These are phyloP conservation scores for Coracias cyanogaster DNA, from an alignment of 2,797 vertebrate species.

Conservation along the genomic window DNA sequence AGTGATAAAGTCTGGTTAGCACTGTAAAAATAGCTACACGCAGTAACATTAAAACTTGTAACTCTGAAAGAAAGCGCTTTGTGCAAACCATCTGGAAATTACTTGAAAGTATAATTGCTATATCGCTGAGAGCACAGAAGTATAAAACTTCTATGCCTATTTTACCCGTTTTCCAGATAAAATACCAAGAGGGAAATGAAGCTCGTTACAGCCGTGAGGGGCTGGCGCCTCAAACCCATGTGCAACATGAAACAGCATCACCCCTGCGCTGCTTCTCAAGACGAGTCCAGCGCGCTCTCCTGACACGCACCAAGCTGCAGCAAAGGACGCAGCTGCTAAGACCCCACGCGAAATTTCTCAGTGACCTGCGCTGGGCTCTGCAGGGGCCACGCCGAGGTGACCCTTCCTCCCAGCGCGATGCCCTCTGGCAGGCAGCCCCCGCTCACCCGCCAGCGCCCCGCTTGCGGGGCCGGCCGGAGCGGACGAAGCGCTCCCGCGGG, in stretches of 20 bases:
- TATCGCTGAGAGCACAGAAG: not conserved
- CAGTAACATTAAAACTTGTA: not conserved
- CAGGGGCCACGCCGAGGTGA: not conserved
- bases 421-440: not conserved
- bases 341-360: not conserved
- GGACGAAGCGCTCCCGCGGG: not conserved
- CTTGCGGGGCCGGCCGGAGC: not conserved
- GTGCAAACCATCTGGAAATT: not conserved
- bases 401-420: not conserved
- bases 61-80: not conserved
- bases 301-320: not conserved
- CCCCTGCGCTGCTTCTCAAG: not conserved
- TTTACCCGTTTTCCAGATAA: not conserved
- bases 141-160: not conserved
- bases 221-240: not conserved
- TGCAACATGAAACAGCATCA: not conserved
- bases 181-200: not conserved
- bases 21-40: not conserved
- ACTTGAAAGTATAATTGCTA: not conserved
- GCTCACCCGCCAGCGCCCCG: rapidly evolving
- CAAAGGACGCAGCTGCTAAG: not conserved
- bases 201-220: not conserved
- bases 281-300: not conserved
- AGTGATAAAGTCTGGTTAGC: not conserved
- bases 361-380: not conserved